Evolutionary conservation across 1,140 invertebrate genomes (phyloP).

Genomic region (Zaprionus ornatus): DNA sequence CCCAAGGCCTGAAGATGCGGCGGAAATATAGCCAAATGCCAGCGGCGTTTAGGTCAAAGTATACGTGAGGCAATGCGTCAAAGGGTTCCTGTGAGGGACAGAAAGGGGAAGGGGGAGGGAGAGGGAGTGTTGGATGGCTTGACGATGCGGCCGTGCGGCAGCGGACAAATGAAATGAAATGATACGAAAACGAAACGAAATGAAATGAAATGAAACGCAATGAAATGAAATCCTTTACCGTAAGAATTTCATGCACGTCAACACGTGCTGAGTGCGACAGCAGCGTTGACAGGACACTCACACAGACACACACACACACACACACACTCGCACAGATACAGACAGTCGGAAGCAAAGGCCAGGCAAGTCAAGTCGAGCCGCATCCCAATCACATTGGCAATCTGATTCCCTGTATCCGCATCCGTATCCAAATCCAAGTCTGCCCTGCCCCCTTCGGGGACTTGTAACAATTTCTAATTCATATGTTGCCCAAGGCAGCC

Average conservation of each 20-base stretch:
- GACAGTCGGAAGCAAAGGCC: no score
- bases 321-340: no score
- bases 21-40: constrained; percentile 59
- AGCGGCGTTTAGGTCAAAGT: constrained; percentile 29
- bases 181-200: constrained; percentile 50
- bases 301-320: no score
- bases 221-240: constrained; percentile 78
- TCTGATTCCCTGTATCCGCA: background rate
- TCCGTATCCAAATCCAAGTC: constrained; percentile 2
- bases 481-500: constrained; percentile 63
- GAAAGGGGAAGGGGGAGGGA: constrained; percentile 15
- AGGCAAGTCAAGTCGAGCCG: background rate
- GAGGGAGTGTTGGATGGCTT: constrained; percentile 23
- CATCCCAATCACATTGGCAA: background rate
- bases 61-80: constrained; percentile 57
- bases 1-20: background rate
- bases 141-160: constrained; percentile 67
- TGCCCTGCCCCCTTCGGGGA: background rate
- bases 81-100: background rate
- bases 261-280: constrained; percentile 68
- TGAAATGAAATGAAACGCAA: constrained; percentile 64
- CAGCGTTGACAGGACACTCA: constrained; percentile 60
- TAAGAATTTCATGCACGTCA: constrained; percentile 81
- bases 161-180: constrained; percentile 44
- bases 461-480: constrained; percentile 79